phyloP scores from a whole-genome alignment of 2,113 vertebrate genomes.

The Bettongia penicillata region DNA sequence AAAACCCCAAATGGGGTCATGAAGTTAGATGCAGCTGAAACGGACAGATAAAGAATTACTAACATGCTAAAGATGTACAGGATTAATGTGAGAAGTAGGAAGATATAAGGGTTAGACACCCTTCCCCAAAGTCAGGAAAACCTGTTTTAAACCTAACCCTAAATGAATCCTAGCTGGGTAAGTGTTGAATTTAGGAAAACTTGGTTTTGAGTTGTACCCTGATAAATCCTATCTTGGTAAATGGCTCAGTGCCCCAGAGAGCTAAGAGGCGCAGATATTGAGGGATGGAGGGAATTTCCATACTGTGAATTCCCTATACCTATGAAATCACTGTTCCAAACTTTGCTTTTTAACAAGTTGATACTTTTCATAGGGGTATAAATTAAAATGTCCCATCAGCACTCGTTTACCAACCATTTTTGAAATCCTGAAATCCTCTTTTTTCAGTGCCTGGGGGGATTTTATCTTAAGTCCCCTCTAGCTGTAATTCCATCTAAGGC shows the following conservation, averaged over 20 bases:
- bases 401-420: not conserved
- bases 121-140: not conserved
- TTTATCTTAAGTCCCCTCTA: constrained; percentile 7
- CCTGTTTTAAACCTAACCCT: not conserved
- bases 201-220: not conserved
- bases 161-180: not conserved
- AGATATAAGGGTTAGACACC: not conserved
- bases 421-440: not conserved
- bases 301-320: not conserved
- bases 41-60: not conserved
- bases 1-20: too few relatives aligned
- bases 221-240: not conserved
- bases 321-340: not conserved
- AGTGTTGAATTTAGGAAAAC: not conserved
- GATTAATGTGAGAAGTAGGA: not conserved
- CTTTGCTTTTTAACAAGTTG: not conserved
- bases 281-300: not conserved
- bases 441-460: not conserved
- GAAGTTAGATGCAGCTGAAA: too few relatives aligned
- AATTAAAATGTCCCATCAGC: not conserved
- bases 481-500: not conserved
- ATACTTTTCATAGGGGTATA: not conserved
- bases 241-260: not conserved
- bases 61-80: not conserved
- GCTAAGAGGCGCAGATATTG: not conserved